Base-by-base conservation (phyloP, 2,888 invertebrate species). In the Harpagoxenus sublaevis region DNA sequence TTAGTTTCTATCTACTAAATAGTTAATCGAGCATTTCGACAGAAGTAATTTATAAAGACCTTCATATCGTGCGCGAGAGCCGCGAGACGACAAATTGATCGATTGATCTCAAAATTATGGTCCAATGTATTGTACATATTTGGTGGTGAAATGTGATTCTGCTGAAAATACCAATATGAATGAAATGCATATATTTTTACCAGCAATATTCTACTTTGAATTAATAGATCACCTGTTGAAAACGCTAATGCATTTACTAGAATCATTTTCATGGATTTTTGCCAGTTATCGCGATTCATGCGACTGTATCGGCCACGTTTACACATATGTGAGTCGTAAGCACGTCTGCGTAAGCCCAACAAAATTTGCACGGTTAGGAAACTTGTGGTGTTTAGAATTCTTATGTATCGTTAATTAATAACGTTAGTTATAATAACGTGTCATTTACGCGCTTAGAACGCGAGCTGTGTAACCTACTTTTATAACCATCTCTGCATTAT, bases 231-330 rank as follows among this genome's bases (percentile, higher is more conserved):
- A 87, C 85, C 83, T 66, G 87, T 88, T 86, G 89, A 89, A 91
- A 88, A 74, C 83, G 83, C 87, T 83, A 85, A 85, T 89, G 83
- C 84, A 84, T 85, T 78, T 74, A 81, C 86, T 77, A 83, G 75
- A 84, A 89, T 88, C 86, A 83, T 68, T 88, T 87, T 85, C 86
- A 77, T 92, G 91, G 92, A 90, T 78, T 48, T 0, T 48, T 88
- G 91, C 91, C 92, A 92, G 84, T 73, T 82, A 68, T 55, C 83
- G 89, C 84, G 88, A 84, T 66, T 86, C 88, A 79, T 28, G 45
- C 55, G 31, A 71, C 73, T 82, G 86, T 86, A 65, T 83, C 35
- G 75, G 68, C 82, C 78, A 75, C 66, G 73, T 60, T 12, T 35
- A 35, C 35, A 35, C 6, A 35, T 35, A 35, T 35, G 31, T 35